phyloP scores from a whole-genome alignment of 2,888 invertebrate species.

The Matsumyia berberina region DNA sequence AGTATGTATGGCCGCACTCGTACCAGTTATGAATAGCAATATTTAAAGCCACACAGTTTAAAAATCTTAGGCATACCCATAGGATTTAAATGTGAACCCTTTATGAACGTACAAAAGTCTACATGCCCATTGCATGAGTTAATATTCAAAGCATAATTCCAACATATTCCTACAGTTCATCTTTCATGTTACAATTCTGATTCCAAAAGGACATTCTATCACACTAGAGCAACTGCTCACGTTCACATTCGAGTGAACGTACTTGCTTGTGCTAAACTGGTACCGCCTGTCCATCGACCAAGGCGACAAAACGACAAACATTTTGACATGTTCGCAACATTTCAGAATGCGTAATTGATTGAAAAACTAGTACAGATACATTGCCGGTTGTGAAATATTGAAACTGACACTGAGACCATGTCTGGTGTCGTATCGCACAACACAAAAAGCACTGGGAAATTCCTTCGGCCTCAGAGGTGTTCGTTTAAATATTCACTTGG shows the following conservation, averaged over 20 bases:
- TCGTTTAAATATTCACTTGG: conserved; percentile 51
- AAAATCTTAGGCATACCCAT: too few relatives aligned
- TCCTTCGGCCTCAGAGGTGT: conserved; percentile 39
- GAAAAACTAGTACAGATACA: conserved; percentile 20
- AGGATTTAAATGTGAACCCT: too few relatives aligned
- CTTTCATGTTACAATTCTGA: neutral
- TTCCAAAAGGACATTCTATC: conserved; percentile 10
- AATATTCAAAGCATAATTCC: neutral
- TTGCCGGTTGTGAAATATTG: conserved; percentile 36
- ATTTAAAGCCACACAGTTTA: too few relatives aligned
- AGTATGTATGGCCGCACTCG: too few relatives aligned
- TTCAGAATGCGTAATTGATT: conserved; percentile 54
- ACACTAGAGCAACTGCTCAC: neutral
- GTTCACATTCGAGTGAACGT: neutral
- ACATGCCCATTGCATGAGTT: neutral
- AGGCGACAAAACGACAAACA: conserved; percentile 32
- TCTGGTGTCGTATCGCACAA: conserved; percentile 13
- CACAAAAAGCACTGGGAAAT: conserved; percentile 25
- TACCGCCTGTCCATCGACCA: conserved; percentile 4
- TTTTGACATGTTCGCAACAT: conserved; percentile 39
- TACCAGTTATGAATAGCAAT: too few relatives aligned
- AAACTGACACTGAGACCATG: conserved; percentile 41
- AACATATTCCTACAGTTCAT: conserved; percentile 23
- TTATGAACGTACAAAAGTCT: too few relatives aligned
- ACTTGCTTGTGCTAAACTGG: conserved; percentile 20